phyloP scores from a whole-genome alignment of 2,113 vertebrate genomes.

The Columbina picui region DNA sequence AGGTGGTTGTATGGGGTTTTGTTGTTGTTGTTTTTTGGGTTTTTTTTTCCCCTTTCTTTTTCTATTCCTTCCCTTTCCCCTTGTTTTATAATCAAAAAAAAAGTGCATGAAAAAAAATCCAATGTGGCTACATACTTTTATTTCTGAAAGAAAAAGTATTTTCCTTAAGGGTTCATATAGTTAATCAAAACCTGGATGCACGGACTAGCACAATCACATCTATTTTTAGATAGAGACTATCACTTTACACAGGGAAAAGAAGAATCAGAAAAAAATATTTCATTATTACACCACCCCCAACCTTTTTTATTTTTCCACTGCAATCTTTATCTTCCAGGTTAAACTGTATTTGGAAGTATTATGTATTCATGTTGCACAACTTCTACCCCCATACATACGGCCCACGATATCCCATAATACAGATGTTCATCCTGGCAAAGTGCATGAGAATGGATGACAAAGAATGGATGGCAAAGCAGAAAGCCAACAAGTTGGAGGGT shows the following conservation, averaged over 20 bases:
- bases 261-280: neutral
- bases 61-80: neutral
- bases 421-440: neutral
- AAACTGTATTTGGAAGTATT: neutral
- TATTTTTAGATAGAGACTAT: neutral
- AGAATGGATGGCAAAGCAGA: neutral
- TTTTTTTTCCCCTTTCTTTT: neutral
- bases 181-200: neutral
- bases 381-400: neutral
- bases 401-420: neutral
- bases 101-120: neutral
- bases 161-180: neutral
- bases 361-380: accelerated
- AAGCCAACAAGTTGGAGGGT: neutral
- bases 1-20: neutral
- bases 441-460: neutral
- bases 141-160: neutral
- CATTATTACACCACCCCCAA: neutral
- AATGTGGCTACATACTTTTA: neutral
- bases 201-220: neutral
- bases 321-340: neutral
- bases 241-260: neutral
- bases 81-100: neutral
- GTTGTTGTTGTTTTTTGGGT: neutral
- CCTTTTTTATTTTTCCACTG: neutral